Evolutionary conservation across 2,113 vertebrate species (phyloP).

Genomic region (Otolemur garnettii): DNA sequence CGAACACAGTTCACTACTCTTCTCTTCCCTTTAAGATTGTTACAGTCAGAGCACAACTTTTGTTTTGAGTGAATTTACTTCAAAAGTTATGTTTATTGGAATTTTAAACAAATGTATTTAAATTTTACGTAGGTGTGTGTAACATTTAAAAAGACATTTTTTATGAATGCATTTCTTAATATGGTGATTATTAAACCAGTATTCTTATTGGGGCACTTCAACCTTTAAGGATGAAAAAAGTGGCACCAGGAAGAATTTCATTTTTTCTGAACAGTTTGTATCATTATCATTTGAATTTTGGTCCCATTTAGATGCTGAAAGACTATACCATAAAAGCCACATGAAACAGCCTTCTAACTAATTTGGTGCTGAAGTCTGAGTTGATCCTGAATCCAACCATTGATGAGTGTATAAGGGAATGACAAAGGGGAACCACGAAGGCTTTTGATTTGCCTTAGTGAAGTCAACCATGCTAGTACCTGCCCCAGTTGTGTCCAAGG

Average conservation of each 20-base stretch:
- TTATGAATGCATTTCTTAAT: slow-evolving; percentile 1
- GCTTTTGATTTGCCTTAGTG: not conserved
- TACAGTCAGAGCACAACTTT: not conserved
- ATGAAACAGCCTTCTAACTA: not conserved
- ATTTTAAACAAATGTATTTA: slow-evolving; percentile 17
- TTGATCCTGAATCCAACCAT: not conserved
- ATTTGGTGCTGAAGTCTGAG: not conserved
- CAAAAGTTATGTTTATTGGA: not conserved
- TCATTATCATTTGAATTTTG: not conserved
- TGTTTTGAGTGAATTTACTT: not conserved
- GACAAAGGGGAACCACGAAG: not conserved
- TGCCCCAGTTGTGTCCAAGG: not conserved
- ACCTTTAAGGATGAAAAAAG: not conserved
- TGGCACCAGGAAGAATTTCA: not conserved
- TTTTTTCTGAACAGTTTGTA: not conserved
- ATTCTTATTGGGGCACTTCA: not conserved
- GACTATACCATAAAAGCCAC: not conserved
- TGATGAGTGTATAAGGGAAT: not conserved
- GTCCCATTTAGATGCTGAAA: slow-evolving; percentile 17
- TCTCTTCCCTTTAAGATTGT: not conserved
- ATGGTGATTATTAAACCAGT: not conserved
- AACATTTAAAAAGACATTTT: slow-evolving; percentile 34
- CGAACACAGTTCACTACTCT: not conserved
- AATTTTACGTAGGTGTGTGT: slow-evolving; percentile 34
- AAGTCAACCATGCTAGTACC: not conserved